phyloP scores from a whole-genome alignment of 2,888 invertebrate species.

The Epinotia nisella region DNA sequence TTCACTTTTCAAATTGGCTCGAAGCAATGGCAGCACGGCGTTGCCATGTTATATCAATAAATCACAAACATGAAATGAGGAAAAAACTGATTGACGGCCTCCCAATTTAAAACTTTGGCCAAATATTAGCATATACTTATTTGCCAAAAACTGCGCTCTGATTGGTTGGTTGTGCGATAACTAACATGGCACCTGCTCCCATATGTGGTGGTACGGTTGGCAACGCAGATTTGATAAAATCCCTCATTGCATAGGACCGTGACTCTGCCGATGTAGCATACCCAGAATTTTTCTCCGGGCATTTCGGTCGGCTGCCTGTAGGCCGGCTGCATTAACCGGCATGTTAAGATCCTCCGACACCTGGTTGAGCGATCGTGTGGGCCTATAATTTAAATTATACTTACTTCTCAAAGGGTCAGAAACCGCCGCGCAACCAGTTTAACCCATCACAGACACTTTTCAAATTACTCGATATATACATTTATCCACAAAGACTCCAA shows the following conservation, averaged over 20 bases:
- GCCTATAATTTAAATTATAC: background rate
- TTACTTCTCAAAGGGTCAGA: slow-evolving; percentile 25
- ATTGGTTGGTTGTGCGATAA: slow-evolving; percentile 22
- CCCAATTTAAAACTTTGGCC: slow-evolving; percentile 10
- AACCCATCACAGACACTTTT: slow-evolving; percentile 34
- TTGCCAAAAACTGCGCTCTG: slow-evolving; percentile 25
- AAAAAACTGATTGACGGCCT: background rate
- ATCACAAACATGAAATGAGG: background rate
- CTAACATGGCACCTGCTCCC: background rate
- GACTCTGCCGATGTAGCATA: too few relatives aligned
- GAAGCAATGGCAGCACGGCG: background rate
- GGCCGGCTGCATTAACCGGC: too few relatives aligned
- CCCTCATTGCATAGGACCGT: too few relatives aligned
- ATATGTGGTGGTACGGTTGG: slow-evolving; percentile 11
- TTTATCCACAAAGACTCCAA: background rate
- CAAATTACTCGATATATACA: slow-evolving; percentile 7
- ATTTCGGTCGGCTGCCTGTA: too few relatives aligned
- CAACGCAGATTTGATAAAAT: slow-evolving; percentile 19
- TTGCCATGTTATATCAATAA: background rate
- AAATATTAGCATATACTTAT: slow-evolving; percentile 25
- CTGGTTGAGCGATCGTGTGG: too few relatives aligned
- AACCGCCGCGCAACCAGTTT: slow-evolving; percentile 9
- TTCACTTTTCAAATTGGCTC: background rate
- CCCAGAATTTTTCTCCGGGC: too few relatives aligned
- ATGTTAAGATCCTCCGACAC: too few relatives aligned